Percentiles rank a stretch among this genome's conserved stretches.
phyloP scores from a whole-genome alignment of 37 sponge, comb jelly and placozoan species.

The Chondrilla cf. caribensis region DNA sequence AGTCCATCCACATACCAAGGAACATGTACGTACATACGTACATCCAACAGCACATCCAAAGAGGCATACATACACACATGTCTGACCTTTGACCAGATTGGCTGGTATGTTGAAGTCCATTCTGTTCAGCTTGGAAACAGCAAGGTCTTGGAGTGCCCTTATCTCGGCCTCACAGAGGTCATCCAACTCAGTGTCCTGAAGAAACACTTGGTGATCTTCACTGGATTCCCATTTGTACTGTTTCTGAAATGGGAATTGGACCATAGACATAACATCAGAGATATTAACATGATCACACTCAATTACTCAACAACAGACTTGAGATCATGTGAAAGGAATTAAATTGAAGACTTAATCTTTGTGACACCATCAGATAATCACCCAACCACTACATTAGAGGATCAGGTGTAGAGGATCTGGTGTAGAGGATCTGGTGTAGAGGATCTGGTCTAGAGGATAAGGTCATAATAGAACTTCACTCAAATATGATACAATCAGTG shows the following conservation, averaged over 20 bases:
- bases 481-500: too few species aligned
- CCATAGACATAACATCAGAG: too few species aligned
- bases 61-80: not conserved
- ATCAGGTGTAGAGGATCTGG: too few species aligned
- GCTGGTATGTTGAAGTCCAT: conserved; percentile 57
- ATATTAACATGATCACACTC: too few species aligned
- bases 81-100: conserved; percentile 46
- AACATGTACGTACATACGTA: not conserved
- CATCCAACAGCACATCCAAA: not conserved
- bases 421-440: too few species aligned
- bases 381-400: too few species aligned
- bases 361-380: too few species aligned
- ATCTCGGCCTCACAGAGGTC: conserved; percentile 66
- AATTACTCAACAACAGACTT: too few species aligned
- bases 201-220: conserved; percentile 10
- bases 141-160: conserved; percentile 46
- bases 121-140: conserved; percentile 42
- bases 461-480: too few species aligned
- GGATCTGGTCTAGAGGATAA: too few species aligned
- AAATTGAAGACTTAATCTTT: too few species aligned
- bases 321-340: too few species aligned
- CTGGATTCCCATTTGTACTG: conserved; percentile 10
- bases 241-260: not conserved
- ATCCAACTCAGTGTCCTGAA: conserved; percentile 31
- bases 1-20: not conserved